phyloP scores from a whole-genome alignment of 2,113 vertebrate species.

The Fukomys damarensis region DNA sequence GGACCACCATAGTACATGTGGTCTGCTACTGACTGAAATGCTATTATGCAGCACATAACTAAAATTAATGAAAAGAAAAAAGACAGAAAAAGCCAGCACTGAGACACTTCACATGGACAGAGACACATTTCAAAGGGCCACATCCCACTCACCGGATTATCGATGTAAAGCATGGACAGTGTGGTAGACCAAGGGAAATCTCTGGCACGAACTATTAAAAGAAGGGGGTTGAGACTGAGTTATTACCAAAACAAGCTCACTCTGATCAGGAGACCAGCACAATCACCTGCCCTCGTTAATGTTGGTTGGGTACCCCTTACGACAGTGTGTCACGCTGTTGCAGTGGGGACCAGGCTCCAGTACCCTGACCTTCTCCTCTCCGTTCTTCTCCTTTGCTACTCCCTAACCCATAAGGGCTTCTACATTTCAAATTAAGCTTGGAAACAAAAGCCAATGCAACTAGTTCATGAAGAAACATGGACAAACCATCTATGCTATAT shows the following conservation, averaged over 20 bases:
- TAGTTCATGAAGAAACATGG: not conserved
- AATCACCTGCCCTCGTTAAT: not conserved
- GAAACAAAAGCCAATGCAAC: not conserved
- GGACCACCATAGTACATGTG: not conserved
- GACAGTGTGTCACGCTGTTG: accelerated
- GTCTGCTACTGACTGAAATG: not conserved
- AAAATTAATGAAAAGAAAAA: not conserved
- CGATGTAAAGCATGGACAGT: slow-evolving; percentile 91
- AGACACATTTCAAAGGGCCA: not conserved
- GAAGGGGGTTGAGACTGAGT: not conserved
- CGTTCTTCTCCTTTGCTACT: not conserved
- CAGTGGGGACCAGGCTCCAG: no score
- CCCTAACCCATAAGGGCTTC: not conserved
- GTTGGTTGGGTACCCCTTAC: not conserved
- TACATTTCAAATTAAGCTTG: not conserved
- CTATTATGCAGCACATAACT: not conserved
- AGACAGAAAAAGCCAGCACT: not conserved
- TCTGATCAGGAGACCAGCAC: not conserved
- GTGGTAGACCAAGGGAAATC: slow-evolving; percentile 88
- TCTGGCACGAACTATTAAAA: slow-evolving; percentile 84
- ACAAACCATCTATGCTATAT: not conserved
- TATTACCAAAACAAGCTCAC: not conserved
- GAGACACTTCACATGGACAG: not conserved
- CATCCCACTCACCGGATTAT: slow-evolving; percentile 86
- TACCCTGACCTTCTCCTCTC: not conserved